Evolutionary conservation across 1,140 invertebrate species (phyloP).

Genomic region (Achroia grisella): DNA sequence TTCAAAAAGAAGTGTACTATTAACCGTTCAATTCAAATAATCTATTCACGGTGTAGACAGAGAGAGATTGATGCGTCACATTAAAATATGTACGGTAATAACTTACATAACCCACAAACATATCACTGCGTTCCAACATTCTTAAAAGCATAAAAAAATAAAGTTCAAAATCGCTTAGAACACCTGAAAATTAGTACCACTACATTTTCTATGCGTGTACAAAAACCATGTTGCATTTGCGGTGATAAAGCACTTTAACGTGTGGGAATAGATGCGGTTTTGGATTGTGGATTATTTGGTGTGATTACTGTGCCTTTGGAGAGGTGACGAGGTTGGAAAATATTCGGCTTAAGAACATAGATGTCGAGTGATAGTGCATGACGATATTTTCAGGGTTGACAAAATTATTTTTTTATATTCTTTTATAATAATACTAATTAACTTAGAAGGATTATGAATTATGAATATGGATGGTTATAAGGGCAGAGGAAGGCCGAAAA

Average conservation of each 20-base stretch:
- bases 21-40: slow-evolving; percentile 51
- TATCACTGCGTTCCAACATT: background rate
- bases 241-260: background rate
- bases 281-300: slow-evolving; percentile 1
- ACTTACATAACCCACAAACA: slow-evolving; percentile 17
- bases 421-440: background rate
- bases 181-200: background rate
- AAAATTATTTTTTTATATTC: background rate
- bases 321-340: slow-evolving; percentile 51
- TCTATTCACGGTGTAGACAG: slow-evolving; percentile 36
- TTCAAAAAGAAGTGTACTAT: slow-evolving; percentile 33
- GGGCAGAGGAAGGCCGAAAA: too few species aligned
- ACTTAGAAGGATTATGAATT: too few species aligned
- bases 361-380: slow-evolving; percentile 48
- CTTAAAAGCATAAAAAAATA: background rate
- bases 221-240: background rate
- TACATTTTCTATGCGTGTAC: background rate
- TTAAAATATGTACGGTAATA: slow-evolving; percentile 48
- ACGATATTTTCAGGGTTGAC: slow-evolving; percentile 22
- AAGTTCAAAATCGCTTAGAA: background rate
- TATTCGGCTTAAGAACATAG: slow-evolving; percentile 51
- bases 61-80: slow-evolving; percentile 44
- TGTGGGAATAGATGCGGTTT: background rate
- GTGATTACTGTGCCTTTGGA: slow-evolving; percentile 11
- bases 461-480: too few species aligned